phyloP scores from a whole-genome alignment of 2,888 invertebrate genomes.

The Orchesellides sinensis region DNA sequence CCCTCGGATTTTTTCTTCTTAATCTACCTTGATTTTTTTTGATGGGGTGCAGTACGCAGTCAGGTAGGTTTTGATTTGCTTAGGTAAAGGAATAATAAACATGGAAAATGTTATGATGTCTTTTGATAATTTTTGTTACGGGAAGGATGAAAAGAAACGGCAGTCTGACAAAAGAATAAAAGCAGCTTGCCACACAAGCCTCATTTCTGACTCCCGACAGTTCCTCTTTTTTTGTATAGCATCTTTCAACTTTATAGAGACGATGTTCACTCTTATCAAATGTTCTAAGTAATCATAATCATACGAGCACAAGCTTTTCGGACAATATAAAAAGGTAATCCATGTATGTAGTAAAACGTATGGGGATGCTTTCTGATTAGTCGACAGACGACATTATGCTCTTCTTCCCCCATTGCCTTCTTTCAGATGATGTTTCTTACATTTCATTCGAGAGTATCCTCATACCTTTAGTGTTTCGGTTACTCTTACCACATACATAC shows the following conservation, averaged over 20 bases:
- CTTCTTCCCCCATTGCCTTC: neutral
- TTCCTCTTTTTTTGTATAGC: no score
- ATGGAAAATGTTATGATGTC: conserved; percentile 26
- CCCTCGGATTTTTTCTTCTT: neutral
- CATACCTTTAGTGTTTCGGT: neutral
- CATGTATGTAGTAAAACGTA: no score
- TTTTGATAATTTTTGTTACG: conserved; percentile 37
- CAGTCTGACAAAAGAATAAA: conserved; percentile 17
- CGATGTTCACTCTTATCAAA: neutral
- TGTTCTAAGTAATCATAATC: neutral
- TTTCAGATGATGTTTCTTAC: neutral
- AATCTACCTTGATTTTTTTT: conserved; percentile 7
- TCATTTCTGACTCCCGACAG: conserved; percentile 34
- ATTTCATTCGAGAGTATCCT: neutral
- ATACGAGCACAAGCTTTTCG: neutral
- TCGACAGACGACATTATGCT: conserved; percentile 27
- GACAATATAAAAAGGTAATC: neutral
- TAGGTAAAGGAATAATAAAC: neutral
- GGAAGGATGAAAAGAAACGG: conserved; percentile 2
- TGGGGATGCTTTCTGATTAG: no score
- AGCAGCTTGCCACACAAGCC: neutral
- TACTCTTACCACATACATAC: neutral
- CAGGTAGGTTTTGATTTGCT: neutral
- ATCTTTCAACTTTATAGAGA: neutral
- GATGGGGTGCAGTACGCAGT: neutral